Percentiles rank a stretch among this genome's conserved stretches.
Evolutionary conservation across 2,797 vertebrate species (phyloP).

Genomic region (Perdix hodgsoniae): DNA sequence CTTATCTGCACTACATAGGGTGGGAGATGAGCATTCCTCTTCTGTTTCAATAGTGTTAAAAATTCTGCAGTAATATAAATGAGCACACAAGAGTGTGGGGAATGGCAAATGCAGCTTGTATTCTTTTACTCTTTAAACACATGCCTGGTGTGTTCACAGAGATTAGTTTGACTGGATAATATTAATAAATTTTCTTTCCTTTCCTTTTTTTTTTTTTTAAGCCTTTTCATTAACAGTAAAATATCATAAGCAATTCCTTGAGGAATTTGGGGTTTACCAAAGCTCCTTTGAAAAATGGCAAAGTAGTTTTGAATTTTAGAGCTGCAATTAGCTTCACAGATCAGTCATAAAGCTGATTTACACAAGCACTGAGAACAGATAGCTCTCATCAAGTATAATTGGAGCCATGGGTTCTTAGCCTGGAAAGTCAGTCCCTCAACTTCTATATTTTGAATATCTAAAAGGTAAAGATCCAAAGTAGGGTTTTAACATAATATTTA

Average conservation of each 20-base stretch:
- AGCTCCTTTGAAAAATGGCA: constrained; percentile 19
- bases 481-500: background rate
- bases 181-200: background rate
- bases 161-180: background rate
- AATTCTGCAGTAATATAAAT: background rate
- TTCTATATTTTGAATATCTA: background rate
- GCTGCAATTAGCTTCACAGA: constrained; percentile 32
- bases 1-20: background rate
- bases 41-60: background rate
- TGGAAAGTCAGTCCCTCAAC: constrained; percentile 18
- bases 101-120: background rate
- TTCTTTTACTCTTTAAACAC: background rate
- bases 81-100: background rate
- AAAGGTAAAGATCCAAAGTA: constrained; percentile 7
- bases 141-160: background rate
- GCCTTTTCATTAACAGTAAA: constrained; percentile 26
- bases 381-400: constrained; percentile 8
- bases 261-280: constrained; percentile 27
- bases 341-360: constrained; percentile 36
- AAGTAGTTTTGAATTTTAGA: constrained; percentile 46
- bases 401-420: background rate
- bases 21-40: background rate
- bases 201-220: background rate
- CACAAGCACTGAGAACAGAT: background rate
- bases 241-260: constrained; percentile 2